Conservation (phyloP, 2,888 invertebrate genomes). For the Eremobia ochroleuca region DNA sequence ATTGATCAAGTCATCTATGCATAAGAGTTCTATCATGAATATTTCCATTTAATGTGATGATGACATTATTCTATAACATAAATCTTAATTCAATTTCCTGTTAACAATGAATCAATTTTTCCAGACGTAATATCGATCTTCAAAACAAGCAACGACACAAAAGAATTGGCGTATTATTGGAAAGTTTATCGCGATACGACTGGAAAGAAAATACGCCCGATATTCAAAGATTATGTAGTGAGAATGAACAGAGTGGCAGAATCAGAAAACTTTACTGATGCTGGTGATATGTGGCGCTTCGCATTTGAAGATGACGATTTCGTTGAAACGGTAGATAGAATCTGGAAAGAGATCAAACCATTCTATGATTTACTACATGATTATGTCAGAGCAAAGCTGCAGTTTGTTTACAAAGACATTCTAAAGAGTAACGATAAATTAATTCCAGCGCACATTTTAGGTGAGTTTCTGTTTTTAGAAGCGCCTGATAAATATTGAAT, state of each 20-base stretch:
- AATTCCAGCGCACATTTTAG: conserved; percentile 93
- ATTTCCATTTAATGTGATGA: conserved; percentile 8
- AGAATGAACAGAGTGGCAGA: conserved; percentile 92
- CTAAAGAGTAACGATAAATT: conserved; percentile 85
- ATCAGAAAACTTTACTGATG: conserved; percentile 88
- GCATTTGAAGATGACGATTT: conserved; percentile 86
- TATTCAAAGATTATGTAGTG: conserved; percentile 91
- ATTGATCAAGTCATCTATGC: neutral
- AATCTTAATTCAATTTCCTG: conserved; percentile 34
- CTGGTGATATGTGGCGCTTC: conserved; percentile 88
- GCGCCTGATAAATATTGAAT: conserved; percentile 20
- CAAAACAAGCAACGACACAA: conserved; percentile 90
- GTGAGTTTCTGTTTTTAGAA: conserved; percentile 78
- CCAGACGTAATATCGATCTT: conserved; percentile 85
- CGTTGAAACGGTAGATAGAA: conserved; percentile 82
- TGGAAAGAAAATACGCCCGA: conserved; percentile 91
- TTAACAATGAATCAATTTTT: conserved; percentile 59
- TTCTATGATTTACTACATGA: conserved; percentile 92
- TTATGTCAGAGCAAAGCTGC: conserved; percentile 91
- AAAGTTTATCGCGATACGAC: conserved; percentile 92
- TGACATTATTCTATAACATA: conserved; percentile 11
- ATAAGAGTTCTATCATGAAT: neutral
- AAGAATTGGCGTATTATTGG: conserved; percentile 92
- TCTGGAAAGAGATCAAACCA: conserved; percentile 92
- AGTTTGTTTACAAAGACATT: conserved; percentile 86